These are phyloP conservation scores for Acanthosepion pharaonis DNA, from an alignment of 2,888 invertebrate genomes.

Conservation along the genomic window DNA sequence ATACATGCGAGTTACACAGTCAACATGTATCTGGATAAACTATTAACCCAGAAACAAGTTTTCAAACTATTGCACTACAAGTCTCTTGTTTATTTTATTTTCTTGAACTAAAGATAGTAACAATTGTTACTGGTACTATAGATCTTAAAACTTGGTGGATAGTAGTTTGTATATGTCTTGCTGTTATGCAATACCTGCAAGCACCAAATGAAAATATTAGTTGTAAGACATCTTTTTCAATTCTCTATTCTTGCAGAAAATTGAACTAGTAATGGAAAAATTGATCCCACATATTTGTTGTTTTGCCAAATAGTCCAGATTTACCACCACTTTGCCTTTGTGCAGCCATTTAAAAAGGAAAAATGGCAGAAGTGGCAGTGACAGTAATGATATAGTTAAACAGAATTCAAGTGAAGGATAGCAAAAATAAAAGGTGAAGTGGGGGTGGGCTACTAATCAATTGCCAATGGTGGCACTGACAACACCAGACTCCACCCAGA, in stretches of 20 bases:
- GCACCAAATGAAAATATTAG: background rate
- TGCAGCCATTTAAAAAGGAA: background rate
- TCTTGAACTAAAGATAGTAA: too few species aligned
- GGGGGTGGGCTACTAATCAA: background rate
- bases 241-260: background rate
- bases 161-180: background rate
- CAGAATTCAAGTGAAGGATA: background rate
- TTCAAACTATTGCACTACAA: too few species aligned
- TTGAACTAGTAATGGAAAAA: background rate
- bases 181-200: background rate
- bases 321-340: background rate
- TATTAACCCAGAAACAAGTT: too few species aligned
- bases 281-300: background rate
- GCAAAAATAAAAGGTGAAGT: background rate
- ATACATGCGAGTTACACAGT: too few species aligned
- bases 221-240: background rate
- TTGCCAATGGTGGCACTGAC: background rate
- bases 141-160: too few species aligned
- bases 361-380: background rate
- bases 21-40: too few species aligned
- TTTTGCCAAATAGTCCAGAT: background rate
- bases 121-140: too few species aligned
- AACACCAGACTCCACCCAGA: background rate
- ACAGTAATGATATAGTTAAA: background rate
- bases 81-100: too few species aligned